phyloP scores from a whole-genome alignment of 2,888 invertebrate species.

The Metopia argyrocephala region DNA sequence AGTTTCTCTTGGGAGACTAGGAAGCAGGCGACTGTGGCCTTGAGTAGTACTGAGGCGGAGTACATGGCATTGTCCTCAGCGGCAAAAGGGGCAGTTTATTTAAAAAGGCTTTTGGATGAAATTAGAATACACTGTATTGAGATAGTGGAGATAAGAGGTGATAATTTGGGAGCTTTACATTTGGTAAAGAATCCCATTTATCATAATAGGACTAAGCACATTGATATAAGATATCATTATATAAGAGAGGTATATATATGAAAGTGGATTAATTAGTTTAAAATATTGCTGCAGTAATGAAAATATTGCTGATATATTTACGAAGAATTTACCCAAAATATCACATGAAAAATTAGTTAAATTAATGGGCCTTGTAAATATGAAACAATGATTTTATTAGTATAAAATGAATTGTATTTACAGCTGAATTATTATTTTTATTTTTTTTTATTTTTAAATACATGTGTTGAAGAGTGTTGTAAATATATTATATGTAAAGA shows the following conservation, averaged over 20 bases:
- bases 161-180: constrained; percentile 42
- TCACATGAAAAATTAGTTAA: too few species aligned
- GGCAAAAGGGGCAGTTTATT: constrained; percentile 14
- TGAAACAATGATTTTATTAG: too few species aligned
- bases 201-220: constrained; percentile 46
- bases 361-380: too few species aligned
- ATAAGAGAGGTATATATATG: constrained; percentile 32
- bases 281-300: too few species aligned
- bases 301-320: too few species aligned
- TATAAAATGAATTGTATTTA: too few species aligned
- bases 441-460: too few species aligned
- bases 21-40: constrained; percentile 29
- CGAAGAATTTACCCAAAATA: too few species aligned
- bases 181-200: constrained; percentile 26
- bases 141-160: neutral
- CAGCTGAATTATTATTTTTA: too few species aligned
- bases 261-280: too few species aligned
- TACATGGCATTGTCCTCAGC: constrained; percentile 22
- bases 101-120: neutral
- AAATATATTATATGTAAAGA: too few species aligned
- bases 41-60: constrained; percentile 40
- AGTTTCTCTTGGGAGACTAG: constrained; percentile 40
- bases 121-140: neutral
- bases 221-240: constrained; percentile 47
- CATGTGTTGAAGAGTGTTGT: too few species aligned